Base-by-base conservation (phyloP, 2,888 invertebrate species). In the Tipula lateralis region DNA sequence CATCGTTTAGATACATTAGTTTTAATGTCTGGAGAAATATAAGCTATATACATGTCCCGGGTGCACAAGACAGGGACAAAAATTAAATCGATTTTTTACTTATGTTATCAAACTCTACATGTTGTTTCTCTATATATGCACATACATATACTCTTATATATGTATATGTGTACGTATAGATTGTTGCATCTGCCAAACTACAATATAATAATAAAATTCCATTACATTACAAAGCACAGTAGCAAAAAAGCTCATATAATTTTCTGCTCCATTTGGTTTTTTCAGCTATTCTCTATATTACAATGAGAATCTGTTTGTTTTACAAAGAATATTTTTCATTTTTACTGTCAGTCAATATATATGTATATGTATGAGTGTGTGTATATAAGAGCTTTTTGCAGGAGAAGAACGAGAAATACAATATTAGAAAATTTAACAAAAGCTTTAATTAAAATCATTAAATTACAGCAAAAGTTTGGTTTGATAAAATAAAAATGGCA, bases 141-240 rank as follows among this genome's bases (percentile, higher is more conserved):
- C 44, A 44, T 9, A n/a, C n/a, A n/a, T n/a, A n/a, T n/a, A n/a
- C n/a, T n/a, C n/a, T n/a, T n/a, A n/a, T n/a, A n/a, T n/a, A n/a
- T n/a, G n/a, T 44, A 39, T 39, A 44, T 2, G n/a, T n/a, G 5
- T 66, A 1, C 9, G 9, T 24, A 66, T 24, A 66, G 66, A 66
- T 66, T 66, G 66, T 66, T 66, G 66, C 66, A 66, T 66, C 66
- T 66, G 66, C 24, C 66, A 66, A 66, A 66, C 66, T 66, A 66
- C 24, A n/a, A n/a, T n/a, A n/a, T n/a, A n/a, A 66, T 66, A 66
- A 66, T 66, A 24, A 66, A 66, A 66, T 66, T 66, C 66, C 66
- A 66, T 66, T 66, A 66, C 24, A 66, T 66, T 66, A 44, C 44
- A 66, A 19, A 24, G 24, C 24, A 66, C 24, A 66, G 66, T 24